phyloP scores from a whole-genome alignment of 2,113 vertebrate species.

The Xyliphius kryptos region DNA sequence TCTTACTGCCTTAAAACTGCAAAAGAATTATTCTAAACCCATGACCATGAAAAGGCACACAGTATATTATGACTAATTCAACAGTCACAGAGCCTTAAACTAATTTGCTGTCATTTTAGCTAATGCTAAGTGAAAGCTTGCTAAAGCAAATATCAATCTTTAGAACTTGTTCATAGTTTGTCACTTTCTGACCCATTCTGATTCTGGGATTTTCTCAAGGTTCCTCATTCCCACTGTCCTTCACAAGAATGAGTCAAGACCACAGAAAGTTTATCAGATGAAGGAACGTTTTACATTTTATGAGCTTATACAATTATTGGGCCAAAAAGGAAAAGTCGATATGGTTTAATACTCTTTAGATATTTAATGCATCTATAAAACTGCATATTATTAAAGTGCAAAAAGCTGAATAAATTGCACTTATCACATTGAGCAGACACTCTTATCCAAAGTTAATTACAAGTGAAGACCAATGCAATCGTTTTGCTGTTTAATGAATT shows the following conservation, averaged over 20 bases:
- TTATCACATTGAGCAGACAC: no score
- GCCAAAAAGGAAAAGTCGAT: no score
- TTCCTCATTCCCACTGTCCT: neutral
- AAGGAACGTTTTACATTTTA: no score
- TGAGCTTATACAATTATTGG: no score
- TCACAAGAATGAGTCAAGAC: slow-evolving; percentile 1
- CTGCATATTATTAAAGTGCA: no score
- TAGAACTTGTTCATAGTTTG: neutral
- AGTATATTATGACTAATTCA: neutral
- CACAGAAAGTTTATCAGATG: slow-evolving; percentile 17
- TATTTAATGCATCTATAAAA: no score
- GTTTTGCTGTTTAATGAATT: no score
- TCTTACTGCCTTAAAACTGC: neutral
- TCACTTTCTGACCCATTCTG: neutral
- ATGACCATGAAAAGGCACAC: neutral
- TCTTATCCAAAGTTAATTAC: no score
- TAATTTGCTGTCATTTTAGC: neutral
- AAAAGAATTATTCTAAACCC: neutral
- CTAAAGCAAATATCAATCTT: neutral
- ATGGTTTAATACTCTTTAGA: no score
- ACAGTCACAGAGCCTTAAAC: slow-evolving; percentile 3
- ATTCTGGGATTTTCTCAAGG: neutral
- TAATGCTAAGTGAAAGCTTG: neutral
- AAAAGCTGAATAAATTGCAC: no score
- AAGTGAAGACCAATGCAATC: no score